Conservation (phyloP, 2,113 vertebrate genomes). For the Larimichthys polyactis region DNA sequence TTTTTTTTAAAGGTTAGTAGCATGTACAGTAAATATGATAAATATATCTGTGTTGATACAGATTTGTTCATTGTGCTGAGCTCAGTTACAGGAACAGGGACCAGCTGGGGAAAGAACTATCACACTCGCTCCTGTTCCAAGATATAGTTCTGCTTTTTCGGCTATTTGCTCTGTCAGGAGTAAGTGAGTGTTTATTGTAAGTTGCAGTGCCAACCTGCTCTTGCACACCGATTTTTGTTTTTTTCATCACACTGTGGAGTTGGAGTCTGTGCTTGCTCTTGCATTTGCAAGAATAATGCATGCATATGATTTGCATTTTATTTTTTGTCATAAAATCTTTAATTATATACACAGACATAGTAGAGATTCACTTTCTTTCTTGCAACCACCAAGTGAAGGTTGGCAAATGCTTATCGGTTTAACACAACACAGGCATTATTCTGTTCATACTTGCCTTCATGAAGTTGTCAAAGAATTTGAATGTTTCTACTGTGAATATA, state of each 20-base stretch:
- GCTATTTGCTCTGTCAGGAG: constrained; percentile 36
- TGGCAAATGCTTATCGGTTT: background rate
- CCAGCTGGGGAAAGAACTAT: constrained; percentile 64
- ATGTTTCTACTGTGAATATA: constrained; percentile 1
- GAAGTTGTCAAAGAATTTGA: constrained; percentile 14
- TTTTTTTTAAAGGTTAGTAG: constrained; percentile 13
- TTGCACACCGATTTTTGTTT: background rate
- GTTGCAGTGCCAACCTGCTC: constrained; percentile 28
- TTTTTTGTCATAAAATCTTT: background rate
- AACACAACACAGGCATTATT: constrained; percentile 2
- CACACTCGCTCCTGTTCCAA: constrained; percentile 21
- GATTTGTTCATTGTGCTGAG: constrained; percentile 45
- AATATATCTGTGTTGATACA: constrained; percentile 8
- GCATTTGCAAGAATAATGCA: constrained; percentile 9
- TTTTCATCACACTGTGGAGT: background rate
- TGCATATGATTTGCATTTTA: background rate
- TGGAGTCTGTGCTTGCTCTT: background rate
- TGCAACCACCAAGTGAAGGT: constrained; percentile 2
- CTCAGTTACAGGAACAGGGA: constrained; percentile 78
- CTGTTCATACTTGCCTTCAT: constrained; percentile 21
- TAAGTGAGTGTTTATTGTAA: constrained; percentile 28
- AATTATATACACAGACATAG: constrained; percentile 12
- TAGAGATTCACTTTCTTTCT: background rate
- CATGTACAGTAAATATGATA: constrained; percentile 33
- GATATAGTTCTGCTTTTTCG: constrained; percentile 78